Evolutionary conservation across 2,888 invertebrate species (phyloP).

Genomic region (Rambutsinella grinnellia): DNA sequence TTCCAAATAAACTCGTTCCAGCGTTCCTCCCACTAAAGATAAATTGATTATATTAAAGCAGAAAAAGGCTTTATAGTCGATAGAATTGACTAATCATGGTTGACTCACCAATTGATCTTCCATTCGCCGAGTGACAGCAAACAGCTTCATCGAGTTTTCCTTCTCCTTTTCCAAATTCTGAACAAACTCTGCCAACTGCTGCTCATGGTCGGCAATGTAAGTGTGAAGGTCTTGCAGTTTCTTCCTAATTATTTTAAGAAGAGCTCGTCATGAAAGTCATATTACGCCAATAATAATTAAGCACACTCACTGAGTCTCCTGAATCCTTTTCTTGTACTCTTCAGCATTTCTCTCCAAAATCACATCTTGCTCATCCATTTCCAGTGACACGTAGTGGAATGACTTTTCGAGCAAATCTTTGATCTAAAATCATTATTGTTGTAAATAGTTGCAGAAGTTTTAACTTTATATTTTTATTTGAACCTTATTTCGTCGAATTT

Average conservation of each 20-base stretch:
- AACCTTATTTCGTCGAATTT: conserved; percentile 59
- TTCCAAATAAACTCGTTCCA: conserved; percentile 60
- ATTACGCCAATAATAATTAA: not conserved
- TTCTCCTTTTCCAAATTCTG: conserved; percentile 45
- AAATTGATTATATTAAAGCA: too few relatives aligned
- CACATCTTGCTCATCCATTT: conserved; percentile 46
- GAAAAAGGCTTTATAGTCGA: too few relatives aligned
- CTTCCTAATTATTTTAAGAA: too few relatives aligned
- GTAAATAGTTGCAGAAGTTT: not conserved
- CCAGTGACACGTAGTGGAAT: conserved; percentile 49
- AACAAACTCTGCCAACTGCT: conserved; percentile 40
- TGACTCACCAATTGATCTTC: conserved; percentile 46
- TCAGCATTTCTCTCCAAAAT: conserved; percentile 39
- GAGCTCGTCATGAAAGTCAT: not conserved
- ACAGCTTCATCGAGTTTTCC: conserved; percentile 46
- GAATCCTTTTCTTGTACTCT: conserved; percentile 46
- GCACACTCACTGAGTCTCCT: conserved; percentile 46
- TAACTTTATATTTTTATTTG: not conserved
- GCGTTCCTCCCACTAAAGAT: conserved; percentile 51
- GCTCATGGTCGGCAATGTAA: conserved; percentile 54
- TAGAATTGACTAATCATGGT: too few relatives aligned
- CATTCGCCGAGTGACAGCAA: conserved; percentile 46
- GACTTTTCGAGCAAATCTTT: conserved; percentile 55
- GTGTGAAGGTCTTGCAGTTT: conserved; percentile 53
- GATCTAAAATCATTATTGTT: conserved; percentile 40